A percentile compares a stretch with the other conserved stretches of the same genome.
phyloP scores from a whole-genome alignment of 1,140 invertebrate genomes.

The Drosophila erecta region DNA sequence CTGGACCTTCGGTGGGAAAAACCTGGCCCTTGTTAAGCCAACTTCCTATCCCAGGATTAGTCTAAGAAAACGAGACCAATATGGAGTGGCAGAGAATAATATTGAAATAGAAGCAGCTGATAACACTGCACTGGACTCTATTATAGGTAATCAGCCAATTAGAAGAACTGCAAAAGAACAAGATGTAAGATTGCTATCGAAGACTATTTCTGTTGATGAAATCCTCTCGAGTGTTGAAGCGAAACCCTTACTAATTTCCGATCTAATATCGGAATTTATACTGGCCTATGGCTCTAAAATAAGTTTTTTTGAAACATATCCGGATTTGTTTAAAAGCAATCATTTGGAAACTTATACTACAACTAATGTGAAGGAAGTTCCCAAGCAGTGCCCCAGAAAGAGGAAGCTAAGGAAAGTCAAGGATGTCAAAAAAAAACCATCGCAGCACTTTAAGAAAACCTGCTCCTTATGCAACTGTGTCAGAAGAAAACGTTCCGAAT shows the following conservation, averaged over 20 bases:
- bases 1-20: background rate
- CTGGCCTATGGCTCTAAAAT: background rate
- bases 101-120: background rate
- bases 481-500: background rate
- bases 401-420: background rate
- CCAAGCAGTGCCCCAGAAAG: background rate
- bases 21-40: background rate
- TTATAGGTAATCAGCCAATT: background rate
- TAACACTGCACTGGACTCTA: background rate
- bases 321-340: slow-evolving; percentile 8
- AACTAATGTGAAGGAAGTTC: too few relatives aligned
- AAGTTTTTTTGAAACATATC: background rate
- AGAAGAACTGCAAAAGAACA: background rate
- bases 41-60: background rate
- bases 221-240: background rate
- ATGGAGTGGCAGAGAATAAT: background rate
- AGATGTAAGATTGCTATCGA: background rate
- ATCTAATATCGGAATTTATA: slow-evolving; percentile 1
- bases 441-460: background rate
- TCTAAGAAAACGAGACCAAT: background rate
- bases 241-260: background rate
- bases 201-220: background rate
- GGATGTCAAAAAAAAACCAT: background rate
- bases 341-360: background rate
- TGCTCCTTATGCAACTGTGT: slow-evolving; percentile 34